Percentiles rank a stretch among this genome's conserved stretches.
Evolutionary conservation across 2,888 invertebrate species (phyloP).

Genomic region (Tineola bisselliella): DNA sequence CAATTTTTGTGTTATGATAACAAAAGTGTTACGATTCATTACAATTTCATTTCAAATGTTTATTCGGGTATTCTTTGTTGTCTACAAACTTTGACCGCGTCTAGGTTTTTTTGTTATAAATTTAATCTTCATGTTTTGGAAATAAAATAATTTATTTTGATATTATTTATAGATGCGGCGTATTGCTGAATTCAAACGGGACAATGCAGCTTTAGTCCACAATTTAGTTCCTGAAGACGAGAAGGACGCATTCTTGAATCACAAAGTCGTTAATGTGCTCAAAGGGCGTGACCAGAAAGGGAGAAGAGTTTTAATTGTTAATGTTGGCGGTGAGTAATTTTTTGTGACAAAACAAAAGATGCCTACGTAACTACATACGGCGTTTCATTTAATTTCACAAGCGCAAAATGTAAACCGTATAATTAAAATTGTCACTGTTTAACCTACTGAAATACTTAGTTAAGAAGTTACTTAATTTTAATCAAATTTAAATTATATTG

Average conservation of each 20-base stretch:
- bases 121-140: too few species aligned
- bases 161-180: slow-evolving; percentile 76
- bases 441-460: not conserved
- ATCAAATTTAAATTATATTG: not conserved
- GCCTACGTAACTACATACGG: too few species aligned
- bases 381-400: too few species aligned
- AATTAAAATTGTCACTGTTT: too few species aligned
- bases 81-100: too few species aligned
- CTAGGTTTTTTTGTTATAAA: too few species aligned
- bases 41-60: not conserved
- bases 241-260: slow-evolving; percentile 72
- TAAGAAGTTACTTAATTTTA: not conserved
- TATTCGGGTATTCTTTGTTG: too few species aligned
- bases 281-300: slow-evolving; percentile 80
- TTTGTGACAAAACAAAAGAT: too few species aligned
- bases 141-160: slow-evolving; percentile 11
- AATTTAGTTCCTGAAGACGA: slow-evolving; percentile 75
- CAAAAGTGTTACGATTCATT: not conserved
- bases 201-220: slow-evolving; percentile 71
- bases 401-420: too few species aligned
- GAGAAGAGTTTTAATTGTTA: slow-evolving; percentile 77
- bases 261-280: slow-evolving; percentile 80
- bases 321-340: slow-evolving; percentile 74
- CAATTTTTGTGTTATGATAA: not conserved
- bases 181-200: slow-evolving; percentile 78